Evolutionary conservation across 2,113 vertebrate genomes (phyloP), one percentile per base, ranked within the genome.

Genomic region (Otocyon megalotis): DNA sequence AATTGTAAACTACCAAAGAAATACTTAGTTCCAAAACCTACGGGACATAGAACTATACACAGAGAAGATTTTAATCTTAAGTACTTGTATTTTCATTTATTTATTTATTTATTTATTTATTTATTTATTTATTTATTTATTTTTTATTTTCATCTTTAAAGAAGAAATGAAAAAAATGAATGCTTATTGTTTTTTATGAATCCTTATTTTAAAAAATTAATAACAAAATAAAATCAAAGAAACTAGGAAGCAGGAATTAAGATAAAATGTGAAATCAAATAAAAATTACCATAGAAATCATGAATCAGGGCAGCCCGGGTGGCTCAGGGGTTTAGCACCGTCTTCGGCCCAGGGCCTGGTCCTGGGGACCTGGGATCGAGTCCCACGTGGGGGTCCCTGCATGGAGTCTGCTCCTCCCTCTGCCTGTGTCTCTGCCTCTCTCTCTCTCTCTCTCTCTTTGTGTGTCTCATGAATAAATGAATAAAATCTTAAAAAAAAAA

Each of bases 161-260:
- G 60, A 93, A 86, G n/a, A 88, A 94, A 92, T 28, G 43, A 43
- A 43, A 83, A 87, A 72, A 67, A 8, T 32, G 19, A 90, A 54
- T 76, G 56, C 12, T 94, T 26, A 60, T 67, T 90, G 88, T 26
- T 74, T 48, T 43, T 48, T 48, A 48, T 37, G 72, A 74, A 74
- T 74, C 37, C 37, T 74, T 48, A 67, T 67, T 67, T 67, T 67
- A 65, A 85, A 50, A 85, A 92, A 65, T 90, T 71, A 74, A 53
- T 88, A 79, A n/a, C 67, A 81, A 48, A 65, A 30, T 5, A 85
- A 71, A 71, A 2, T n/a, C 62, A 50, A 56, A 54, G 54, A 74
- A 96, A 62, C 5, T 63, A 62, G 72, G 35, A 67, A 86, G 58
- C 76, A 62, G 4, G n/a, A 67, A 87, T 96, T 71, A 72, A 95